These are phyloP conservation scores for Lampropteryx suffumata DNA, from an alignment of 2,888 invertebrate genomes.

Conservation along the genomic window DNA sequence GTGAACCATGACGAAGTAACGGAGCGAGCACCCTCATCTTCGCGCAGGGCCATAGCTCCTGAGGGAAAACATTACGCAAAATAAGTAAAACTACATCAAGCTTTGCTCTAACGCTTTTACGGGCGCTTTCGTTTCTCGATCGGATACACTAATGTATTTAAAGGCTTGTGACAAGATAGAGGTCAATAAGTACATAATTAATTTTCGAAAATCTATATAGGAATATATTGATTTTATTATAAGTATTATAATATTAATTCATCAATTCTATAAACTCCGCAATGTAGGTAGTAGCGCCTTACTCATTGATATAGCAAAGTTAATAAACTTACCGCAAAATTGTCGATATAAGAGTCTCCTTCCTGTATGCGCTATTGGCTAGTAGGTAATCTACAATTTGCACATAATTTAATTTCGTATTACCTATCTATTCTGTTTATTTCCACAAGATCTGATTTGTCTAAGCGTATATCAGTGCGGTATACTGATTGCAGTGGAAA, in stretches of 20 bases:
- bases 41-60: constrained; percentile 31
- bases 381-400: neutral
- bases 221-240: too few relatives aligned
- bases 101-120: too few relatives aligned
- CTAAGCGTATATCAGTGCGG: too few relatives aligned
- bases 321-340: neutral
- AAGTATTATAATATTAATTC: too few relatives aligned
- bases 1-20: constrained; percentile 47
- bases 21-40: constrained; percentile 37
- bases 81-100: too few relatives aligned
- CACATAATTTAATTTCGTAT: neutral
- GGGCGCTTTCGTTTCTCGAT: too few relatives aligned
- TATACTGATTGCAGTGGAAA: neutral
- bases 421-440: neutral
- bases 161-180: too few relatives aligned
- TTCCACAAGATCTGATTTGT: neutral
- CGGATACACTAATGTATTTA: too few relatives aligned
- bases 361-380: neutral
- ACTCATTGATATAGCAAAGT: neutral
- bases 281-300: too few relatives aligned
- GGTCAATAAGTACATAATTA: too few relatives aligned
- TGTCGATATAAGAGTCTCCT: neutral
- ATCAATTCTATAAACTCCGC: too few relatives aligned
- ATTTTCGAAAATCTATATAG: too few relatives aligned
- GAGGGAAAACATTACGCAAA: neutral